phyloP scores from a whole-genome alignment of 2,113 vertebrate genomes.

The Tupaia tana region DNA sequence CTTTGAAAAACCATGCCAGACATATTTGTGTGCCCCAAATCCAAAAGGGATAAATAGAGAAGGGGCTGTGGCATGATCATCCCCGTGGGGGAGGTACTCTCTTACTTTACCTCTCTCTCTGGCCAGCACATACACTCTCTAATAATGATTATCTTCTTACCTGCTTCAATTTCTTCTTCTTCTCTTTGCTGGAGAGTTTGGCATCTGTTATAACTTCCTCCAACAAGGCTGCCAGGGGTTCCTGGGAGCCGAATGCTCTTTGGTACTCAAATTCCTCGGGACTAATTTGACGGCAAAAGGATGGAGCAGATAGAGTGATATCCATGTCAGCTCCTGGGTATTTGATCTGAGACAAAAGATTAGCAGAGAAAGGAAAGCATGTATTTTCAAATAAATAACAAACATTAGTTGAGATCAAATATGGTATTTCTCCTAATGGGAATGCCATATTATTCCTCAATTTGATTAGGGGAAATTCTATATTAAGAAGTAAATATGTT shows the following conservation, averaged over 20 bases:
- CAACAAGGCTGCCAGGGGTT: slow-evolving; percentile 87
- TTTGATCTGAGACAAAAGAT: slow-evolving; percentile 87
- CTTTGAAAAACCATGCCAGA: too few species aligned
- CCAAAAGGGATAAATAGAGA: too few species aligned
- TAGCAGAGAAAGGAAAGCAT: not conserved
- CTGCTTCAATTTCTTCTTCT: slow-evolving; percentile 92
- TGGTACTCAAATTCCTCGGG: slow-evolving; percentile 90
- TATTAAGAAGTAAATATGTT: not conserved
- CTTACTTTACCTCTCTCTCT: too few species aligned
- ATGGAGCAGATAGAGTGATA: slow-evolving; percentile 80
- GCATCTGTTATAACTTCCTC: slow-evolving; percentile 89
- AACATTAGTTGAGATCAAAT: slow-evolving; percentile 29
- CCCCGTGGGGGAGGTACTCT: too few species aligned
- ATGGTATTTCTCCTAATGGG: not conserved
- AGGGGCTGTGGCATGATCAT: too few species aligned
- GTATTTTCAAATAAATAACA: slow-evolving; percentile 32
- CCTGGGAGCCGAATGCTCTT: slow-evolving; percentile 83
- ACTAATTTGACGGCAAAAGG: slow-evolving; percentile 88
- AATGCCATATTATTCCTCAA: slow-evolving; percentile 1
- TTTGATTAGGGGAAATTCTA: not conserved
- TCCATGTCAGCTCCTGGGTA: slow-evolving; percentile 90
- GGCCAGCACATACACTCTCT: too few species aligned
- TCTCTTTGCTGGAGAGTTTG: slow-evolving; percentile 90
- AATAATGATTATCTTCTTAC: slow-evolving; percentile 76
- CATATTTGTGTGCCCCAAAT: too few species aligned